A percentile compares a stretch with the other conserved stretches of the same genome.
Evolutionary conservation across 2,888 invertebrate species (phyloP).

Genomic region (Entomobrya proxima): DNA sequence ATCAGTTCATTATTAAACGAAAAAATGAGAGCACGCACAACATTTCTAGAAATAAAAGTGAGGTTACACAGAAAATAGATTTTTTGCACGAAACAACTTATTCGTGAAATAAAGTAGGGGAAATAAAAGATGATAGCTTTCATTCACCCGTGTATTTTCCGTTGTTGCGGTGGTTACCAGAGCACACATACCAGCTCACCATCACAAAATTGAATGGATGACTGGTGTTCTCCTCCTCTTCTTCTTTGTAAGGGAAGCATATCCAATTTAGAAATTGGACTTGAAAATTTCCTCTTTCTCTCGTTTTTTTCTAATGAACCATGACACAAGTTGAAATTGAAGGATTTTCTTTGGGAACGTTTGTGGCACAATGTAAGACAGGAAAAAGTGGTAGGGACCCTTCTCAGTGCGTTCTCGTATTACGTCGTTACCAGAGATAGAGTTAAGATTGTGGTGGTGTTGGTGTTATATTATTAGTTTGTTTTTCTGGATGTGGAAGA

Average conservation of each 20-base stretch:
- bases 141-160: conserved; percentile 26
- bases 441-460: not conserved
- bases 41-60: conserved; percentile 34
- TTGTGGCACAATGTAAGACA: conserved; percentile 49
- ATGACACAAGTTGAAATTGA: conserved; percentile 72
- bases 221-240: not conserved
- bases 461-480: conserved; percentile 9
- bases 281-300: conserved; percentile 54
- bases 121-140: conserved; percentile 8
- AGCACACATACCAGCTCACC: not conserved
- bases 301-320: conserved; percentile 72
- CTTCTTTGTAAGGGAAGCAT: not conserved
- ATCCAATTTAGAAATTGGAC: conserved; percentile 59
- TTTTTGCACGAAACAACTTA: not conserved
- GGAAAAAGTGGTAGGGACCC: not conserved
- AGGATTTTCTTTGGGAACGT: conserved; percentile 61
- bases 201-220: not conserved
- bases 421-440: not conserved
- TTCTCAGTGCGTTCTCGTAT: not conserved
- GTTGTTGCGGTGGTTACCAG: not conserved
- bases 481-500: not conserved
- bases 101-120: not conserved
- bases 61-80: not conserved
- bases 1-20: not conserved
- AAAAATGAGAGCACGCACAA: conserved; percentile 53